Evolutionary conservation across 2,888 invertebrate species (phyloP), one percentile per base, ranked within the genome.

Genomic region (Campopleginae sp.): DNA sequence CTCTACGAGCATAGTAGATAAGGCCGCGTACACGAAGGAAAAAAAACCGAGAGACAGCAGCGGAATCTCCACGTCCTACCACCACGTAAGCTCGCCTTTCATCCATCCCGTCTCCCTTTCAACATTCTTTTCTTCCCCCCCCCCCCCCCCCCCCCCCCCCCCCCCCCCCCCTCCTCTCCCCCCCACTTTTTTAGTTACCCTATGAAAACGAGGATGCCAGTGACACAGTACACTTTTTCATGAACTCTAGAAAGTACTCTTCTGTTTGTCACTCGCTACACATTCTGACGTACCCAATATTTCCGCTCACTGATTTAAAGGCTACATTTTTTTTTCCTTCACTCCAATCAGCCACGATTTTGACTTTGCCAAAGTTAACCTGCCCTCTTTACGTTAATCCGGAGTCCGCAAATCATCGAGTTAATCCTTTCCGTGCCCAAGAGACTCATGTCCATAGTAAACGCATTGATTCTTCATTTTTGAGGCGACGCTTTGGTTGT

Each of bases 181-280:
- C n/a, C n/a, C n/a, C n/a, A 65, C 58, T 82, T 77, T 82, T 65
- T 48, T 65, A 42, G 71, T 74, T 46, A 70, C n/a, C 42, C 51
- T 65, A 63, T 61, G 77, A 82, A 31, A 65, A 65, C 31, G 31
- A 19, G 51, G 44, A 77, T 42, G 61, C 7, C 66, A 27, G 14
- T 48, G 68, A 75, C 44, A 65, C 68, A 61, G 27, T 38, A 38
- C 48, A 46, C 44, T 72, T 72, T 65, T 33, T 27, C 70, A 48
- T 71, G n/a, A 51, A 33, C 48, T 46, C 7, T n/a, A 70, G 5
- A 31, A n/a, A 31, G 27, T 17, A 51, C 23, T 17, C 46, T 46
- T 23, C 27, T 7, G 27, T 68, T 68, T 68, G 68, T 27, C 46
- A 46, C 38, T 38, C 2, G n/a, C 63, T 38, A 19, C 10, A 19